Percentiles rank a stretch among this genome's conserved stretches.
These are phyloP conservation scores for Ardeotis arabs DNA, from an alignment of 2,113 vertebrate species.

Conservation along the genomic window DNA sequence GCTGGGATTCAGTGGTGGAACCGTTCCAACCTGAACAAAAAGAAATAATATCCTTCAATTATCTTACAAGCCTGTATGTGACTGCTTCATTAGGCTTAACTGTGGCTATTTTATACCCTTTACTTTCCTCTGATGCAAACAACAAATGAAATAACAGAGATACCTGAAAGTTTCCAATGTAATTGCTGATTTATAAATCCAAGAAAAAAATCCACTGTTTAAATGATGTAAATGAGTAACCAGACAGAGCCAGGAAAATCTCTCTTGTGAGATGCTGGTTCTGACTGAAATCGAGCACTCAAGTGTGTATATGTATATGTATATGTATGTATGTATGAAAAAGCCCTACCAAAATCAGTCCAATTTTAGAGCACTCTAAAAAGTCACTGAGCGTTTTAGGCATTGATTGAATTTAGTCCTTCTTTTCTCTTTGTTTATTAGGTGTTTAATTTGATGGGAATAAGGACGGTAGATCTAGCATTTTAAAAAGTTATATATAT, in stretches of 20 bases:
- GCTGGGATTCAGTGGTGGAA: neutral
- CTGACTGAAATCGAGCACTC: neutral
- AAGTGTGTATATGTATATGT: neutral
- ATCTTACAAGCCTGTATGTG: neutral
- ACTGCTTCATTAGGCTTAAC: neutral
- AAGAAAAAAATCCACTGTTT: neutral
- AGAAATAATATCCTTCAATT: neutral
- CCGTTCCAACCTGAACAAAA: neutral
- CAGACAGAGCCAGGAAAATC: neutral
- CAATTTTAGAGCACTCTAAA: neutral
- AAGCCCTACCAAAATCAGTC: neutral
- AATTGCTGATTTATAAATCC: neutral
- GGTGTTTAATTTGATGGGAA: neutral
- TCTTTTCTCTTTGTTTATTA: neutral
- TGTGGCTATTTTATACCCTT: neutral
- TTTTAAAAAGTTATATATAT: neutral
- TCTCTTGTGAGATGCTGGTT: neutral
- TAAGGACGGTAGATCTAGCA: neutral
- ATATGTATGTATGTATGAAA: neutral
- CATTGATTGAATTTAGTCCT: neutral
- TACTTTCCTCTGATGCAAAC: neutral
- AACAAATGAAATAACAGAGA: neutral
- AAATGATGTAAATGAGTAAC: neutral
- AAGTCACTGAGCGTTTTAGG: neutral
- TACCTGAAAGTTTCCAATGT: neutral